Evolutionary conservation across 1,140 invertebrate species (phyloP).

Genomic region (Aethina tumida): DNA sequence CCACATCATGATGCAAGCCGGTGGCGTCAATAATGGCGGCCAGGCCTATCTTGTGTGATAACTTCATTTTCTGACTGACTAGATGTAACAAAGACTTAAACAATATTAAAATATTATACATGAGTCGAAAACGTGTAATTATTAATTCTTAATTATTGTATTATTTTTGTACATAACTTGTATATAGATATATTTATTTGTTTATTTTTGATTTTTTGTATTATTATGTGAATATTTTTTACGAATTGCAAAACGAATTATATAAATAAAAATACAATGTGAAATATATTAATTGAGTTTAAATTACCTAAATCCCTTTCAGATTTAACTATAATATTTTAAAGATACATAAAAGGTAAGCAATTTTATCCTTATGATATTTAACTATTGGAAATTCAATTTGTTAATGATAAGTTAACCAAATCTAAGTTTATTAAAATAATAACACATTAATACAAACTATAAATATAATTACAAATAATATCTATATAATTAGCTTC

Average conservation of each 20-base stretch:
- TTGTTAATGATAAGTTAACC: too few species aligned
- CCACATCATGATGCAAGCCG: constrained; percentile 32
- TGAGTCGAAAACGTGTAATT: constrained; percentile 24
- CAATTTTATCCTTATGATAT: background rate
- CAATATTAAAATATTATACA: constrained; percentile 14
- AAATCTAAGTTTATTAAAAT: too few species aligned
- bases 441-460: too few species aligned
- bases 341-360: background rate
- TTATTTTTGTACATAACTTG: constrained; percentile 37
- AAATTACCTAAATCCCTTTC: background rate
- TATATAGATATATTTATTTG: constrained; percentile 38
- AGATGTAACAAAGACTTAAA: constrained; percentile 30
- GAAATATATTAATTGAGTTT: constrained; percentile 20
- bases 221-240: constrained; percentile 36
- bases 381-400: too few species aligned
- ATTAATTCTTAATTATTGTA: constrained; percentile 25
- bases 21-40: constrained; percentile 35
- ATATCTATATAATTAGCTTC: too few species aligned
- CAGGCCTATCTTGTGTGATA: constrained; percentile 51
- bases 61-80: constrained; percentile 33
- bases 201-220: constrained; percentile 31
- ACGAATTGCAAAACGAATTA: constrained; percentile 32
- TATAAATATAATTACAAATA: too few species aligned
- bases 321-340: background rate
- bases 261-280: constrained; percentile 34